Evolutionary conservation across 1,140 invertebrate species (phyloP), one percentile per base, ranked within the genome.

Genomic region (Drosophila quadrilineata): DNA sequence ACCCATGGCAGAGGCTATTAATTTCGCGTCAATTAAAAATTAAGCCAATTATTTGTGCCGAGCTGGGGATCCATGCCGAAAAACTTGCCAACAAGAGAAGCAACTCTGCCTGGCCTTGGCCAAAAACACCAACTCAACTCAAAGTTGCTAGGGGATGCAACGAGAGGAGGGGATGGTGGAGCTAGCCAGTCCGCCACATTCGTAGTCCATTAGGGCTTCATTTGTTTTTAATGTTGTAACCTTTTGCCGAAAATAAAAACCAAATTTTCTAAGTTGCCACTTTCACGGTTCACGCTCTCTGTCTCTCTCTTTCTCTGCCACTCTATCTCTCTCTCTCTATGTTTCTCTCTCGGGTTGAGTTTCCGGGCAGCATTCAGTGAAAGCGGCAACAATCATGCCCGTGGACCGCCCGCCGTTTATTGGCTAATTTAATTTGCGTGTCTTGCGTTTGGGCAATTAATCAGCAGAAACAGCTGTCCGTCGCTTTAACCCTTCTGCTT

Each of bases 1-100:
- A 8, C 8, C 17, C 17, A 52, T 63, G 57, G 75, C 76, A 57
- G 38, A 84, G 60, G 79, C 79, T 77, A 84, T 84, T 84, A 84
- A 84, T 84, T 84, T 84, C 79, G 74, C 79, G 79, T 85, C 79
- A 84, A 84, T 84, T 84, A 85, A 84, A 84, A 84, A 85, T 84
- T 74, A 84, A 84, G 79, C 79, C 79, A 84, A 84, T 84, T 84
- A 84, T 84, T 84, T 84, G 77, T 77, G 77, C 73, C 65, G 28
- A 48, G 52, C 62, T 29, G 56, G 45, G n/a, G 35, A 35, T 21
- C 43, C 53, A 43, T 35, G 63, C 68, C 56, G n/a, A n/a, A n/a
- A 68, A 64, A 63, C 64, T 45, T 36, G 28, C 33, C 33, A n/a
- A 16, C 26, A 16, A 46, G 24, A 52, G 35, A 45, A 45, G 21